These are phyloP conservation scores for Zaprionus bogoriensis DNA, from an alignment of 2,888 invertebrate species.

Conservation along the genomic window DNA sequence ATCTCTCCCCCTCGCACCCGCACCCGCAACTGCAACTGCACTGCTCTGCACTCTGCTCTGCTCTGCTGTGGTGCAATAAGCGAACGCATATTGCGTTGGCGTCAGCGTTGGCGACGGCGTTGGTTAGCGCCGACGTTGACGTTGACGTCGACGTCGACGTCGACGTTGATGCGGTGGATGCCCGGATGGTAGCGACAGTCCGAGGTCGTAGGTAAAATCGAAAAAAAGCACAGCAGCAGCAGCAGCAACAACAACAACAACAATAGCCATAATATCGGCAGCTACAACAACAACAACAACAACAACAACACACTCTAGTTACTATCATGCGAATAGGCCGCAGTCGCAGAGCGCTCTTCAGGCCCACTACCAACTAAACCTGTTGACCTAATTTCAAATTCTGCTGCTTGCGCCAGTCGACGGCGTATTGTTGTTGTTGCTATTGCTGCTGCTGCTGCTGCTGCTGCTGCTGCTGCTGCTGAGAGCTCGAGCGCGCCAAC, in stretches of 20 bases:
- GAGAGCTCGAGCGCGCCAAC: slow-evolving; percentile 66
- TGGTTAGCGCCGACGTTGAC: slow-evolving; percentile 36
- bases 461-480: slow-evolving; percentile 45
- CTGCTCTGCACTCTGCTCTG: too few species aligned
- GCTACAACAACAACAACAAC: slow-evolving; percentile 30
- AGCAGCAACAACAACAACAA: slow-evolving; percentile 20
- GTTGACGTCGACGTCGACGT: slow-evolving; percentile 23
- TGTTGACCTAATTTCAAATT: slow-evolving; percentile 83
- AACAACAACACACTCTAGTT: slow-evolving; percentile 49
- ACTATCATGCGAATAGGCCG: slow-evolving; percentile 56
- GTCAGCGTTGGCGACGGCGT: slow-evolving; percentile 37
- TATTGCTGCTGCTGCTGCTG: slow-evolving; percentile 46
- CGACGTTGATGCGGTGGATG: slow-evolving; percentile 34
- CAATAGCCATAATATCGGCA: slow-evolving; percentile 25
- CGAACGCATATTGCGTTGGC: slow-evolving; percentile 75
- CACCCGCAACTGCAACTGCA: slow-evolving; percentile 27
- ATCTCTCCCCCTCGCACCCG: slow-evolving; percentile 51
- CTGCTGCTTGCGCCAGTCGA: slow-evolving; percentile 67
- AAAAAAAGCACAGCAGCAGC: slow-evolving; percentile 27
- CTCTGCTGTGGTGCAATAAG: slow-evolving; percentile 75
- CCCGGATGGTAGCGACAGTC: slow-evolving; percentile 65
- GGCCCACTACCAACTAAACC: slow-evolving; percentile 81
- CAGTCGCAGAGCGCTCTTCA: slow-evolving; percentile 62
- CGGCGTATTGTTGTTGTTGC: slow-evolving; percentile 53
- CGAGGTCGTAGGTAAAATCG: slow-evolving; percentile 70